These are phyloP conservation scores for Frieseomelitta varia DNA, from an alignment of 1,140 invertebrate species.

Conservation along the genomic window DNA sequence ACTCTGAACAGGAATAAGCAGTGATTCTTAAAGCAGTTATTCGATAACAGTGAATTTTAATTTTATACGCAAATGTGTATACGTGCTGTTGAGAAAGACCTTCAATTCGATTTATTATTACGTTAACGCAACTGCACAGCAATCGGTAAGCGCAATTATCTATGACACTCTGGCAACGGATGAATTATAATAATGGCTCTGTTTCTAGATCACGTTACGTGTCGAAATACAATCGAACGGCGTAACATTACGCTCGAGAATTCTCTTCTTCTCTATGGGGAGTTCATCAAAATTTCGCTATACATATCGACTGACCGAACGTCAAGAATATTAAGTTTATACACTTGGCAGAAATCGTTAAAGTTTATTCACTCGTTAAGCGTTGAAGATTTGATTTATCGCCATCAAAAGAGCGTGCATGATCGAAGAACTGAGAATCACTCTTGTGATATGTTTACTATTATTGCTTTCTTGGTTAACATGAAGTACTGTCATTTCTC, in stretches of 20 bases:
- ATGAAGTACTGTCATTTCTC: too few species aligned
- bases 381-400: not conserved
- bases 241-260: not conserved
- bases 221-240: not conserved
- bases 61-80: not conserved
- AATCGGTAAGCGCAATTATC: not conserved
- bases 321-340: not conserved
- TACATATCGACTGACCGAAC: not conserved
- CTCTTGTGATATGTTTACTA: too few species aligned
- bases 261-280: not conserved
- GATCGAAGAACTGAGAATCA: not conserved
- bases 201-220: not conserved
- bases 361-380: not conserved
- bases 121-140: too few species aligned
- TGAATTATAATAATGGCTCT: not conserved
- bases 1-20: too few species aligned
- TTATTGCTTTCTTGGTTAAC: too few species aligned
- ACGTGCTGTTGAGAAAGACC: not conserved
- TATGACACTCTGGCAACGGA: not conserved
- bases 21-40: not conserved
- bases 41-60: not conserved
- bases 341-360: not conserved
- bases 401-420: not conserved
- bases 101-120: not conserved
- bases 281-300: not conserved